A percentile compares a stretch with the other conserved stretches of the same genome.
phyloP scores from a whole-genome alignment of 2,113 vertebrate species.

The Antechinus stuartii region DNA sequence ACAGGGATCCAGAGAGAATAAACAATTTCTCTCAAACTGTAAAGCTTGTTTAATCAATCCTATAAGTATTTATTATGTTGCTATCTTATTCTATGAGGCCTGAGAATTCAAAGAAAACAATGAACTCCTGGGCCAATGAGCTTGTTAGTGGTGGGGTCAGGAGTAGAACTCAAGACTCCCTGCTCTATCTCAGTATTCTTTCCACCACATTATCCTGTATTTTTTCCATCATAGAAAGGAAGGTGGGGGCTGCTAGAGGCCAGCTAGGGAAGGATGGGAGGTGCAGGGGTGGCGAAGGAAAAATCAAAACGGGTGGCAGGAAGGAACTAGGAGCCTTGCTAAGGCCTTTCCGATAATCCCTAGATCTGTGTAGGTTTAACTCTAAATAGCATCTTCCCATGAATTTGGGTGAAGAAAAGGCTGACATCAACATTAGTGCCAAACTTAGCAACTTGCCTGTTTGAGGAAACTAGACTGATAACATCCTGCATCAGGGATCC shows the following conservation, averaged over 20 bases:
- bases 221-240: neutral
- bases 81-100: neutral
- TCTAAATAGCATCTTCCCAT: neutral
- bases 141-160: neutral
- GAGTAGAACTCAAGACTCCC: neutral
- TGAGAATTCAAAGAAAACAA: neutral
- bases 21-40: neutral
- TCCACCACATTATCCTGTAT: neutral
- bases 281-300: neutral
- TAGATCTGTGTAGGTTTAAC: neutral
- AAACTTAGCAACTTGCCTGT: neutral
- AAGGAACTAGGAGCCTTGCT: neutral
- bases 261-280: neutral
- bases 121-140: neutral
- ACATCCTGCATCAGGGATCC: neutral
- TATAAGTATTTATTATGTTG: neutral
- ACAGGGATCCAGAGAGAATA: neutral
- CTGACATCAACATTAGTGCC: slow-evolving; percentile 2
- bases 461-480: neutral
- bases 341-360: neutral
- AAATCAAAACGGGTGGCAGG: neutral
- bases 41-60: neutral
- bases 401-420: neutral
- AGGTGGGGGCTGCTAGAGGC: neutral
- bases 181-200: neutral